Evolutionary conservation across 1,140 invertebrate species (phyloP).

Genomic region (Anastrepha ludens): DNA sequence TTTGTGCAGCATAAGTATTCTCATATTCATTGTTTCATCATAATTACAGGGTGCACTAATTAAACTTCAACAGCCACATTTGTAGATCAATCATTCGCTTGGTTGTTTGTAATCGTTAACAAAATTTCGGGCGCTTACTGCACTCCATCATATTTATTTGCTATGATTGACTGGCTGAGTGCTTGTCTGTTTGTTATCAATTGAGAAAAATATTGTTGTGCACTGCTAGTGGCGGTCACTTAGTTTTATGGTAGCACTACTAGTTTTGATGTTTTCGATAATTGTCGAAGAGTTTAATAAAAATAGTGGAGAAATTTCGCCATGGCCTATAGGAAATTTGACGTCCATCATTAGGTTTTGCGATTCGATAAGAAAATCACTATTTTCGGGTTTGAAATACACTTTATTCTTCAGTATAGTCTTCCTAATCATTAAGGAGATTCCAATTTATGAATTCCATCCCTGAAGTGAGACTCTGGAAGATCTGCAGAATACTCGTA

Average conservation of each 20-base stretch:
- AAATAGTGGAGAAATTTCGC: no score
- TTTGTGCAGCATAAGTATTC: not conserved
- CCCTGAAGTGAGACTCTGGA: no score
- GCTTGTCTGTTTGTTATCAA: not conserved
- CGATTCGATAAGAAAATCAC: no score
- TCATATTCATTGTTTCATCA: conserved; percentile 63
- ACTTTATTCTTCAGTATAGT: no score
- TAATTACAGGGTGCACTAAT: conserved; percentile 69
- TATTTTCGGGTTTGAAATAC: no score
- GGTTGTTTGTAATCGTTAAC: not conserved
- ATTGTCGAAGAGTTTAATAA: no score
- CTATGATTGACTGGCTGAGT: not conserved
- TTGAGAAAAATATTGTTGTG: conserved; percentile 25
- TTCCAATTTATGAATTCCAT: no score
- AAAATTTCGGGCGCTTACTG: not conserved
- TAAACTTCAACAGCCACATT: conserved; percentile 53
- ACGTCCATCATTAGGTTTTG: no score
- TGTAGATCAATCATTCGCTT: conserved; percentile 67
- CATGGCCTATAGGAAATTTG: no score
- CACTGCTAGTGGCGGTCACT: not conserved
- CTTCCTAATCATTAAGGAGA: no score
- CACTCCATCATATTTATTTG: not conserved
- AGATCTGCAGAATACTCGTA: no score
- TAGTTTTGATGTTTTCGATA: no score
- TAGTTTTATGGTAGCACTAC: not conserved